Evolutionary conservation across 2,113 vertebrate genomes (phyloP).

Genomic region (Potamarius usumacintae): DNA sequence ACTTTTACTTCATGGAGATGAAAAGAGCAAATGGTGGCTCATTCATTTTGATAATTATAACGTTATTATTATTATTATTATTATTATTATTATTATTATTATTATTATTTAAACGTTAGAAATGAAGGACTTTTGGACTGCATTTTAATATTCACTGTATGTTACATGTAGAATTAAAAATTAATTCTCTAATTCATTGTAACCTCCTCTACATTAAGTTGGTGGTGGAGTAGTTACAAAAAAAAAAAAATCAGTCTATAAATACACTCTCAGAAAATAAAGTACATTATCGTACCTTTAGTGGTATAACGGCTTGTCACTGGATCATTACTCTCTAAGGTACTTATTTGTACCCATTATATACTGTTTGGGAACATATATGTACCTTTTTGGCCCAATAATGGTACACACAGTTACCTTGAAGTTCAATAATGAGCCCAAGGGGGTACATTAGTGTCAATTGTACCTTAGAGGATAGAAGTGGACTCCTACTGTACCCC

Average conservation of each 20-base stretch:
- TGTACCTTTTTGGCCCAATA: too few species aligned
- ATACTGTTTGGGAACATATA: too few species aligned
- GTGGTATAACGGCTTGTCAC: too few species aligned
- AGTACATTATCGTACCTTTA: too few species aligned
- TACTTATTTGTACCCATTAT: too few species aligned
- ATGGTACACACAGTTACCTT: too few species aligned
- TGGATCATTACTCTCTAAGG: too few species aligned
- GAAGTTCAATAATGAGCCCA: too few species aligned
- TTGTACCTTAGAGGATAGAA: too few species aligned
- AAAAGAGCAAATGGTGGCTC: not conserved
- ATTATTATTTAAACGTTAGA: not conserved
- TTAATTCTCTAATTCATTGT: not conserved
- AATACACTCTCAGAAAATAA: too few species aligned
- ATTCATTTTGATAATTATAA: not conserved
- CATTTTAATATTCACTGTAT: not conserved
- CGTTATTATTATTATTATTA: not conserved
- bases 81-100: not conserved
- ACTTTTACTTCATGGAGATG: conserved; percentile 11
- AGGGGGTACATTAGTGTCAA: too few species aligned
- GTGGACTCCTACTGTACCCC: too few species aligned
- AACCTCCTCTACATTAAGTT: not conserved
- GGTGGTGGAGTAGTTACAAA: not conserved
- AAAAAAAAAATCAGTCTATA: not conserved
- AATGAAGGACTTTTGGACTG: not conserved
- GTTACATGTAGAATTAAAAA: not conserved